A percentile compares a stretch with the other conserved stretches of the same genome.
phyloP scores from a whole-genome alignment of 2,888 invertebrate genomes.

The Hydroisotoma schaefferi region DNA sequence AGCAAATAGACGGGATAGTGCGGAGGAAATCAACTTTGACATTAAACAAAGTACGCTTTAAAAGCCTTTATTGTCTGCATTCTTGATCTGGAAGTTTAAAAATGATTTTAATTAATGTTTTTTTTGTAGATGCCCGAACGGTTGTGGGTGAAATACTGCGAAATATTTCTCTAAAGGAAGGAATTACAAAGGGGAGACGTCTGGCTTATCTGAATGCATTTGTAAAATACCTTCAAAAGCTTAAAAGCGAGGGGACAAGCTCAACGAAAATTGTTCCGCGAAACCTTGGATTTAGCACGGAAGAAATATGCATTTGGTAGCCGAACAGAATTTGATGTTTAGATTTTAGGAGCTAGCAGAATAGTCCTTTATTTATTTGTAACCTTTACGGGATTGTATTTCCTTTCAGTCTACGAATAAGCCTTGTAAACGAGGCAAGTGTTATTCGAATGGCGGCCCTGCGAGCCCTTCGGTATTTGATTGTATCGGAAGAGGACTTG shows the following conservation, averaged over 20 bases:
- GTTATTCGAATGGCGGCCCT: slow-evolving; percentile 85
- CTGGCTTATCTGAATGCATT: slow-evolving; percentile 83
- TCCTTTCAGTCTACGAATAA: slow-evolving; percentile 71
- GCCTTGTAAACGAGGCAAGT: slow-evolving; percentile 79
- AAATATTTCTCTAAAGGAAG: slow-evolving; percentile 61
- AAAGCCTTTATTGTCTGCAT: background rate
- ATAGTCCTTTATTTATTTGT: background rate
- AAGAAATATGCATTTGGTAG: slow-evolving; percentile 80
- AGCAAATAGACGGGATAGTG: slow-evolving; percentile 31
- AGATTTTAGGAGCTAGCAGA: background rate
- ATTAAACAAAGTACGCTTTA: slow-evolving; percentile 39
- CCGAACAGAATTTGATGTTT: too few species aligned
- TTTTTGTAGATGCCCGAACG: slow-evolving; percentile 55
- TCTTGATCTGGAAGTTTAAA: slow-evolving; percentile 15
- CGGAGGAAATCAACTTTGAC: slow-evolving; percentile 38
- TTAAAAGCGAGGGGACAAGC: slow-evolving; percentile 19
- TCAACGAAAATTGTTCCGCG: slow-evolving; percentile 11
- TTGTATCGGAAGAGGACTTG: slow-evolving; percentile 73
- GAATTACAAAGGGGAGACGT: slow-evolving; percentile 70
- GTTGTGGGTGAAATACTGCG: slow-evolving; percentile 62
- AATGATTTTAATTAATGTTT: slow-evolving; percentile 35
- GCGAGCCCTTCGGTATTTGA: slow-evolving; percentile 78
- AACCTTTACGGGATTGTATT: slow-evolving; percentile 10
- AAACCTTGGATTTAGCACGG: slow-evolving; percentile 56
- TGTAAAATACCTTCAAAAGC: slow-evolving; percentile 64